phyloP scores from a whole-genome alignment of 2,113 vertebrate species.

The Lanius collurio region DNA sequence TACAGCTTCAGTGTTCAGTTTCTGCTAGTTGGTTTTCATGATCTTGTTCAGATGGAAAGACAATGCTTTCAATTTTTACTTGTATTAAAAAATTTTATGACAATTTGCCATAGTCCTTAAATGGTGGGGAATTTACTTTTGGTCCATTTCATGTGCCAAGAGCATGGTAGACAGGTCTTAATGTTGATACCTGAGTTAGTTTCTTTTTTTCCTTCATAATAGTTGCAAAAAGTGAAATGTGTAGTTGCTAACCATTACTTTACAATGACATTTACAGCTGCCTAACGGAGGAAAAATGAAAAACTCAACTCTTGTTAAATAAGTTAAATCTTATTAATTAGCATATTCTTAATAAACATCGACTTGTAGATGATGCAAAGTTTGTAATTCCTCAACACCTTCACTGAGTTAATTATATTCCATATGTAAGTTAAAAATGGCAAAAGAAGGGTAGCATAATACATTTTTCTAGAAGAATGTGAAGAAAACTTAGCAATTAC shows the following conservation, averaged over 20 bases:
- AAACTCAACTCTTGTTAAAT: not conserved
- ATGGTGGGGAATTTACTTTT: not conserved
- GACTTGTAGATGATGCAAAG: not conserved
- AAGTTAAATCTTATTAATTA: not conserved
- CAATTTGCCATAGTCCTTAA: not conserved
- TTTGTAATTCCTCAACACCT: not conserved
- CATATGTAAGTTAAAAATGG: not conserved
- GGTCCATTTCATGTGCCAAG: not conserved
- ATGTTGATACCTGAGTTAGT: not conserved
- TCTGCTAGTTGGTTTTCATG: not conserved
- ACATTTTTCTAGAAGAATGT: not conserved
- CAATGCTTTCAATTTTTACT: not conserved
- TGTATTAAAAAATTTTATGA: not conserved
- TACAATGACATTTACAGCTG: not conserved
- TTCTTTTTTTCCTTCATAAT: not conserved
- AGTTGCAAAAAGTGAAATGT: not conserved
- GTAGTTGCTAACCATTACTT: not conserved
- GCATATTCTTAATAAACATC: not conserved
- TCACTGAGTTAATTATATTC: not conserved
- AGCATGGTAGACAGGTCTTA: not conserved
- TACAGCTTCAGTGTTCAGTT: not conserved
- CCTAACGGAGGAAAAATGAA: not conserved
- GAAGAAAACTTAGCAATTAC: not conserved
- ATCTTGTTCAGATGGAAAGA: not conserved
- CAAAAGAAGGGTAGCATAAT: not conserved